Evolutionary conservation across 2,888 invertebrate genomes (phyloP).

Genomic region (Gonocerus acuteangulatus): DNA sequence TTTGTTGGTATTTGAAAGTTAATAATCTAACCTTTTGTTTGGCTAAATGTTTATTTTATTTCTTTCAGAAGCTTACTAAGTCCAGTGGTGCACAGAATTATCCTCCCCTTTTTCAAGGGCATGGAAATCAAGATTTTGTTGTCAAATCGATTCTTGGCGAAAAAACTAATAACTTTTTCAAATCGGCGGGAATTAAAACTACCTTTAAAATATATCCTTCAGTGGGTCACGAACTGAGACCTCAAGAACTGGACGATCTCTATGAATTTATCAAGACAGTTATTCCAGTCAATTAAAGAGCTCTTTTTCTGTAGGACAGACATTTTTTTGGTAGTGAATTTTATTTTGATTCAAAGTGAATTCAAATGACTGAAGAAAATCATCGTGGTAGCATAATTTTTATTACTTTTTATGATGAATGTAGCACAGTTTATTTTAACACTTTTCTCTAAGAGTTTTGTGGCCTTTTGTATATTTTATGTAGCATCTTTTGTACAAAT

Average conservation of each 20-base stretch:
- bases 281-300: conserved; percentile 17
- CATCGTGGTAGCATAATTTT: no score
- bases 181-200: conserved; percentile 15
- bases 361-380: no score
- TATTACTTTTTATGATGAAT: no score
- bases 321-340: no score
- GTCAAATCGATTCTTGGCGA: conserved; percentile 16
- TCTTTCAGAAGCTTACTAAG: conserved; percentile 6
- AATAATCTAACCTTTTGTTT: no score
- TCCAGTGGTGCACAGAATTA: background rate
- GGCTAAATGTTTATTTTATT: background rate
- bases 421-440: no score
- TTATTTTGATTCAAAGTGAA: no score
- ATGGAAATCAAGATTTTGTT: conserved; percentile 25
- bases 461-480: no score
- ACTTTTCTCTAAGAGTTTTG: no score
- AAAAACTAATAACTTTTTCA: conserved; percentile 21
- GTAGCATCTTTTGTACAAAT: no score
- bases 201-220: conserved; percentile 18
- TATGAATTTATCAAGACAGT: conserved; percentile 19
- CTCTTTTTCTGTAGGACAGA: no score
- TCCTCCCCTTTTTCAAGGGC: conserved; percentile 26
- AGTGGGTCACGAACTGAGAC: conserved; percentile 18
- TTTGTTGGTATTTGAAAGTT: no score
- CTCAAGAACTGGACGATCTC: conserved; percentile 20